Evolutionary conservation across 37 sponge, comb jelly and placozoan genomes (phyloP).

Genomic region (Chondrosia reniformis): DNA sequence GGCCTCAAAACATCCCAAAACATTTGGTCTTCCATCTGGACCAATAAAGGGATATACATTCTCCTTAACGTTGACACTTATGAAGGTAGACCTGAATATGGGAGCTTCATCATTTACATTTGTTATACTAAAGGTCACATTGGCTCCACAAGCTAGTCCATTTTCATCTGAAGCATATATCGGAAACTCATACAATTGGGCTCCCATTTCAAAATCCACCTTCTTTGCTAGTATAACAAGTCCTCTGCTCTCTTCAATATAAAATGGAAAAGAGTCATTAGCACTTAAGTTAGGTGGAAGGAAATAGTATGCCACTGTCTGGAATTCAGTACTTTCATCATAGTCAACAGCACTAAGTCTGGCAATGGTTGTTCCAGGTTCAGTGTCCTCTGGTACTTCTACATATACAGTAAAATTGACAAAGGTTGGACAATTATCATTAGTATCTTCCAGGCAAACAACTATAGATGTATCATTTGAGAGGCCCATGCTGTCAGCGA

Average conservation of each 20-base stretch:
- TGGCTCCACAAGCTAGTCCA: not conserved
- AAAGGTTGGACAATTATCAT: constrained; percentile 63
- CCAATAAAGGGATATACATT: not conserved
- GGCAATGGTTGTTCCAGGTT: not conserved
- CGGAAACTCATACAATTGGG: not conserved
- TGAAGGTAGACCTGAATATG: not conserved
- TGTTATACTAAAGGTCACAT: not conserved
- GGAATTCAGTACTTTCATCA: constrained; percentile 19
- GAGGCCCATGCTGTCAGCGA: constrained; percentile 36
- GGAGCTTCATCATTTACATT: constrained; percentile 30
- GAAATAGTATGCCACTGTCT: not conserved
- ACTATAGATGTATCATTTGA: constrained; percentile 7
- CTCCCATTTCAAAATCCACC: not conserved
- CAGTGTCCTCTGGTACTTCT: constrained; percentile 33
- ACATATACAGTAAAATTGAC: constrained; percentile 6
- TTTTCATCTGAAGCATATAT: constrained; percentile 10
- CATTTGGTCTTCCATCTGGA: not conserved
- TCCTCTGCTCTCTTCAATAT: not conserved
- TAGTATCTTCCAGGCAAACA: constrained; percentile 48
- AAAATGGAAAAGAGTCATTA: not conserved
- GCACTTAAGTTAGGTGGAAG: not conserved
- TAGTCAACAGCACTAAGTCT: constrained; percentile 25
- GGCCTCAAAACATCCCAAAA: not conserved
- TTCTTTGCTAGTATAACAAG: not conserved
- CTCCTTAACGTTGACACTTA: not conserved